Evolutionary conservation across 2,113 vertebrate genomes (phyloP), one percentile per base, ranked within the genome.

Genomic region (Psilopsiagon aymara): DNA sequence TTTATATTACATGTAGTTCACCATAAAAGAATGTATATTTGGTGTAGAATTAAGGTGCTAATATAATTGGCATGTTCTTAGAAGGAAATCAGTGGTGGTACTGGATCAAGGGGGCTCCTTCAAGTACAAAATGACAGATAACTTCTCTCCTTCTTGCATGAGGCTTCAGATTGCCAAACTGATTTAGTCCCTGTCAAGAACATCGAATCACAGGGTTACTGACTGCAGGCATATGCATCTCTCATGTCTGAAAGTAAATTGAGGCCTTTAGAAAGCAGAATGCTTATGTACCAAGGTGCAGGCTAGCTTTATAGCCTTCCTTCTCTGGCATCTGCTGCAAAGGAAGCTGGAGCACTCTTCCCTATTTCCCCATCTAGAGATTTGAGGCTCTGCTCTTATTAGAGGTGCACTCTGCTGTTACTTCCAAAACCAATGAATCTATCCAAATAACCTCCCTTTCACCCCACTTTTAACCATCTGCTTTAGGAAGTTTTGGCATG

Each of bases 1-100:
- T 10, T 70, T 75, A 29, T 31, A 9, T 10, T 31, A 2, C 4
- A 4, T 6, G 1, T 3, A 6, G 11, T 1, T 55, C 1, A 1
- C 31, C 17, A 5, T 12, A 31, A n/a, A n/a, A 27, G 11, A 27
- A 44, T 7, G 2, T 13, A 19, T 8, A 8, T 62, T 44, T 33
- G 23, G 28, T 3, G 41, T 17, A 63, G 55, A 29, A 11, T 41
- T 51, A 62, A 51, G 68, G 66, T 47, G 41, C 46, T 52, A 24
- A 43, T 52, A 35, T 1, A 59, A 39, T 21, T 49, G 43, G 14
- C 15, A 3, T n/a, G 31, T 49, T 60, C 55, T 59, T 64, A 62
- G 77, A 59, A 69, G 31, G 82, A 59, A 89, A 29, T 10, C 19
- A 11, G 33, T 16, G n/a, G 29, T 33, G 53, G 59, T 64, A 15